These are phyloP conservation scores for Polyodon spathula DNA, from an alignment of 2,113 vertebrate species.

Conservation along the genomic window DNA sequence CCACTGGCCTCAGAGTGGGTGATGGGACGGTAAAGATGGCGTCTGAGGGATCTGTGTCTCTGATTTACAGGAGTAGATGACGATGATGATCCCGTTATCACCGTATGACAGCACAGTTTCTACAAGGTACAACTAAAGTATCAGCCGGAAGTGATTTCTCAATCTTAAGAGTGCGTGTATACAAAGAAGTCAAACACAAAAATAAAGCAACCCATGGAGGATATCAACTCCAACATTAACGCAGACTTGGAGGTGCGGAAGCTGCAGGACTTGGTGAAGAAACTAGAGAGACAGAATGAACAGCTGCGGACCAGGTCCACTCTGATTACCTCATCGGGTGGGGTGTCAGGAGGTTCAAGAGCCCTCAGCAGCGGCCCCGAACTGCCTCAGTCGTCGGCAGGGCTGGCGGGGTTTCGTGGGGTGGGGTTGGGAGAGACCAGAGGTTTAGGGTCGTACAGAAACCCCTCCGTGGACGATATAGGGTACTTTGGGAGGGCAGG, in stretches of 20 bases:
- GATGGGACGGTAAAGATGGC: constrained; percentile 62
- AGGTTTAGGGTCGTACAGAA: constrained; percentile 46
- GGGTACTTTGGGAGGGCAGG: constrained; percentile 47
- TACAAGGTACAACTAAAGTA: constrained; percentile 26
- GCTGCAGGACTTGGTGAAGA: constrained; percentile 93
- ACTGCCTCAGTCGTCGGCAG: constrained; percentile 36
- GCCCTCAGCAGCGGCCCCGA: constrained; percentile 55
- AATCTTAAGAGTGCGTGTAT: not conserved
- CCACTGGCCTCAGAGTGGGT: constrained; percentile 54
- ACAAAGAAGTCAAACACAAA: not conserved
- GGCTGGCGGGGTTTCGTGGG: constrained; percentile 52
- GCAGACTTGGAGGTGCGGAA: constrained; percentile 94
- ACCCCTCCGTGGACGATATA: constrained; percentile 55
- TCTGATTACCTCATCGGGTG: constrained; percentile 44
- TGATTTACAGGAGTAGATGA: constrained; percentile 51
- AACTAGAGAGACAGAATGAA: constrained; percentile 90
- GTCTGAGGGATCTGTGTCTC: constrained; percentile 35
- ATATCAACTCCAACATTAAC: constrained; percentile 85
- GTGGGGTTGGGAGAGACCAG: constrained; percentile 60
- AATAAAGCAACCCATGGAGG: constrained; percentile 66
- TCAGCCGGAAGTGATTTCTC: not conserved
- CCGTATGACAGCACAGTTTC: constrained; percentile 29
- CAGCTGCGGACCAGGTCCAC: constrained; percentile 81
- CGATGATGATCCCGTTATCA: constrained; percentile 33
- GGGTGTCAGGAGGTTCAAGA: constrained; percentile 54